Conservation (phyloP, 2,888 invertebrate species). For the Psylliodes chrysocephalus region DNA sequence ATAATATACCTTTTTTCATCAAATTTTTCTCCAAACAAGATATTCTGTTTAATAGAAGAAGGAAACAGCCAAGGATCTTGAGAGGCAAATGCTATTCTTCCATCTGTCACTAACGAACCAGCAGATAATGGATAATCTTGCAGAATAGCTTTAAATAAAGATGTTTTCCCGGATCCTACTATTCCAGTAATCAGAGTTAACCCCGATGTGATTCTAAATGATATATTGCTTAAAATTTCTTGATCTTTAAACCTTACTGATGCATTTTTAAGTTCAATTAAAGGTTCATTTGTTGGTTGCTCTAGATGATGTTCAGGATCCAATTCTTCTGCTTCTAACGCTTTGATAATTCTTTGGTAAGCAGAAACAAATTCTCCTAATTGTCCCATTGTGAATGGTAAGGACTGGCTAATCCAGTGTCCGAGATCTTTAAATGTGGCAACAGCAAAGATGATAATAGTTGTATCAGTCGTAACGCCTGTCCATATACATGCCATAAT, state of each 20-base stretch:
- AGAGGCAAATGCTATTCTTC: constrained; percentile 67
- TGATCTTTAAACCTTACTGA: constrained; percentile 51
- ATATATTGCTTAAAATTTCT: constrained; percentile 62
- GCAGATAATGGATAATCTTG: constrained; percentile 61
- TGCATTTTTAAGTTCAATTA: constrained; percentile 44
- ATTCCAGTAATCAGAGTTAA: constrained; percentile 70
- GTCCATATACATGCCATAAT: constrained; percentile 49
- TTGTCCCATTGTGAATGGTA: constrained; percentile 85
- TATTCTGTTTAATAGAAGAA: constrained; percentile 78
- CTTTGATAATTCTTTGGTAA: constrained; percentile 74
- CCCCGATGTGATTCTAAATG: constrained; percentile 43
- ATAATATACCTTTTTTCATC: constrained; percentile 28
- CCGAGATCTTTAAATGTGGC: constrained; percentile 59
- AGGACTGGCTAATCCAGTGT: constrained; percentile 80
- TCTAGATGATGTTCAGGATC: constrained; percentile 65
- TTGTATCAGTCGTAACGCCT: constrained; percentile 47
- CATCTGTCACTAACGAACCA: constrained; percentile 64
- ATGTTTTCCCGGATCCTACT: constrained; percentile 74
- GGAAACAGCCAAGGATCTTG: constrained; percentile 73
- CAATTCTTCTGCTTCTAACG: constrained; percentile 72
- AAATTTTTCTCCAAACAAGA: constrained; percentile 60
- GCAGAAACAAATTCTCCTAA: constrained; percentile 82
- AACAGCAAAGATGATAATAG: constrained; percentile 43
- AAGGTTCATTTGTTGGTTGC: constrained; percentile 45
- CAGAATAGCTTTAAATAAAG: constrained; percentile 62